These are phyloP conservation scores for Protonibea diacanthus DNA, from an alignment of 2,797 vertebrate genomes.

Conservation along the genomic window DNA sequence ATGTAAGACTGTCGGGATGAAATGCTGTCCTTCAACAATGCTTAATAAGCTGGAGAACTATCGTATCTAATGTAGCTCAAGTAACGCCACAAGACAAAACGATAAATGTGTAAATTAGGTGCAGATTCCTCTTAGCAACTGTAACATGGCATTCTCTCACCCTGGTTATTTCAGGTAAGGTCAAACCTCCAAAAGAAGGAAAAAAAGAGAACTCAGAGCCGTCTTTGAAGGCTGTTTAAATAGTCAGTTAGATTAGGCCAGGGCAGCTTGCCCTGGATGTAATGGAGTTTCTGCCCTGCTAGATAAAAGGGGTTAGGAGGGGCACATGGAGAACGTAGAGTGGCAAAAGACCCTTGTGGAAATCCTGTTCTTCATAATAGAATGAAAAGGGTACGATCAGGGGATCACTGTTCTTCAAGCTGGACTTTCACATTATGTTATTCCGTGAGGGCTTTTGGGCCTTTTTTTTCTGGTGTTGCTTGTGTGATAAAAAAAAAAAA, in stretches of 20 bases:
- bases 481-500: constrained; percentile 27
- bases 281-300: constrained; percentile 67
- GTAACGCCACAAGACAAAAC: neutral
- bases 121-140: neutral
- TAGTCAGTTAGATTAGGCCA: constrained; percentile 59
- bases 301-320: constrained; percentile 55
- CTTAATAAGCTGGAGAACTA: neutral
- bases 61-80: neutral
- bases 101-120: neutral
- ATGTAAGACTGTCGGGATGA: neutral
- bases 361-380: constrained; percentile 52
- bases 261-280: constrained; percentile 51
- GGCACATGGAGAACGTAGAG: constrained; percentile 38
- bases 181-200: constrained; percentile 27
- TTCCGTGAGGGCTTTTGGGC: neutral
- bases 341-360: constrained; percentile 41
- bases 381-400: constrained; percentile 48
- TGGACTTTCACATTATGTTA: constrained; percentile 27
- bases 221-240: constrained; percentile 61
- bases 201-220: constrained; percentile 33
- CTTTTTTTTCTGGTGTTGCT: constrained; percentile 16
- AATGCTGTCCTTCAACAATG: neutral
- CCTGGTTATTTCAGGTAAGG: constrained; percentile 35
- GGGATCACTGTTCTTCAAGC: constrained; percentile 38
- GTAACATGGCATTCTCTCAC: neutral